Evolutionary conservation across 2,113 vertebrate genomes (phyloP).

Genomic region (Crotophaga sulcirostris): DNA sequence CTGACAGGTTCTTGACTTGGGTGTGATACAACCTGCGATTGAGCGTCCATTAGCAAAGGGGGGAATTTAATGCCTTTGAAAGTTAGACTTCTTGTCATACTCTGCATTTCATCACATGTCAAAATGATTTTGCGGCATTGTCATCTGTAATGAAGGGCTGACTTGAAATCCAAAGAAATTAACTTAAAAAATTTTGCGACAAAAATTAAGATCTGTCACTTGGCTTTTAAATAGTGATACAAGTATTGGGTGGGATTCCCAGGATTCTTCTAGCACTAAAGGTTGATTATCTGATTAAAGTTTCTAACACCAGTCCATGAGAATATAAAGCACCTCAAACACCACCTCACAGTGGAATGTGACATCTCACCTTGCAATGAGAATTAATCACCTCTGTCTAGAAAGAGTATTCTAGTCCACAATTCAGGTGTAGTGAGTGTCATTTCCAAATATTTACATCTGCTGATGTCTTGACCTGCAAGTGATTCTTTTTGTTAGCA

Average conservation of each 20-base stretch:
- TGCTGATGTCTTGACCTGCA: neutral
- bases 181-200: no score
- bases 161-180: neutral
- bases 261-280: neutral
- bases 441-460: neutral
- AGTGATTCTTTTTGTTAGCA: neutral
- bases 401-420: neutral
- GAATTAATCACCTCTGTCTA: neutral
- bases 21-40: no score
- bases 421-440: neutral
- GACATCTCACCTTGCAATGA: neutral
- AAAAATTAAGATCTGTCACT: neutral
- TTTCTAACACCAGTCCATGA: neutral
- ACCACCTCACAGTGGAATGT: neutral
- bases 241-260: neutral
- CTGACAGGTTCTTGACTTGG: fast-evolving
- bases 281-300: neutral
- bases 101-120: neutral
- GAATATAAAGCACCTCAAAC: fast-evolving
- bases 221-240: neutral
- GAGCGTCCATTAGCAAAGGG: neutral
- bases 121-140: neutral
- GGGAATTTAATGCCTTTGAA: neutral
- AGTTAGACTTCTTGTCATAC: neutral
- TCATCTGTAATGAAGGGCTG: neutral